Evolutionary conservation across 2,888 invertebrate genomes (phyloP).

Genomic region (Agriopis marginaria): DNA sequence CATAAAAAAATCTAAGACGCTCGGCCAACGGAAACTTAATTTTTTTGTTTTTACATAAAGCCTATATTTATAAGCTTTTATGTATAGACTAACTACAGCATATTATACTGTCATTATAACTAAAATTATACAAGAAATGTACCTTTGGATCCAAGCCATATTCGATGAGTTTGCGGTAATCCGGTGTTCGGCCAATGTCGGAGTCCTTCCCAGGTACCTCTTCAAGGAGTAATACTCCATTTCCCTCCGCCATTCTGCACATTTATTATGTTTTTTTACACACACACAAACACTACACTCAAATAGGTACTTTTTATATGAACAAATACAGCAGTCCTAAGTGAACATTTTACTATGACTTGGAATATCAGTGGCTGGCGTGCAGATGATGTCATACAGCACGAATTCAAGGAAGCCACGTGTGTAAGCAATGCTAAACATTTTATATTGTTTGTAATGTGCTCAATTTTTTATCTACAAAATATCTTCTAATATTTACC

Average conservation of each 20-base stretch:
- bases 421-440: slow-evolving; percentile 59
- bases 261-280: slow-evolving; percentile 65
- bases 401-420: slow-evolving; percentile 78
- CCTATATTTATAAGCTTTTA: not conserved
- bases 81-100: not conserved
- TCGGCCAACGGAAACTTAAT: not conserved
- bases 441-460: slow-evolving; percentile 17
- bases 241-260: slow-evolving; percentile 94
- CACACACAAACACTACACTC: slow-evolving; percentile 72
- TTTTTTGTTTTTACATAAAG: not conserved
- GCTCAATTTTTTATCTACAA: slow-evolving; percentile 38
- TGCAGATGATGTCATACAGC: slow-evolving; percentile 79
- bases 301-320: slow-evolving; percentile 24
- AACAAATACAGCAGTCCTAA: slow-evolving; percentile 25
- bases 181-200: slow-evolving; percentile 92
- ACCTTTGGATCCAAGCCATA: slow-evolving; percentile 98
- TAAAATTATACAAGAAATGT: slow-evolving; percentile 45
- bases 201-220: slow-evolving; percentile 89
- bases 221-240: slow-evolving; percentile 93
- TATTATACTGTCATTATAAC: slow-evolving; percentile 4
- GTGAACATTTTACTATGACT: slow-evolving; percentile 36
- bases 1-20: not conserved
- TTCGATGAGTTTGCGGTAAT: slow-evolving; percentile 97
- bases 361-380: slow-evolving; percentile 64
- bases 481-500: slow-evolving; percentile 74